Conservation (phyloP, 2,888 invertebrate genomes). For the Adelognathus sp. region DNA sequence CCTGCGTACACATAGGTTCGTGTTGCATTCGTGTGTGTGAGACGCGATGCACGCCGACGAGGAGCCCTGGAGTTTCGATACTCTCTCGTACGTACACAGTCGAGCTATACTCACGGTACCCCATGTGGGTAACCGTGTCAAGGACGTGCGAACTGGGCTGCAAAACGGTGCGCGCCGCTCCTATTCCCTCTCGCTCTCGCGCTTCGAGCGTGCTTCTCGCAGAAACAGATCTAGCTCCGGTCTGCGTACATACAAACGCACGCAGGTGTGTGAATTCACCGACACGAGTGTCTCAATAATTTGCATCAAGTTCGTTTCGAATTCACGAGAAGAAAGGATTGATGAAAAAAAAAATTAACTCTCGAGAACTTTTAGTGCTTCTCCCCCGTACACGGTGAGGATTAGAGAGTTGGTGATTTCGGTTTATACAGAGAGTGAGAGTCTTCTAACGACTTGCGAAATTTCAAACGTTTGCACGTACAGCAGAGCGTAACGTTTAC, state of each 20-base stretch:
- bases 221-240: conserved; percentile 6
- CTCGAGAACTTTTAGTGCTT: not conserved
- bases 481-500: conserved; percentile 30
- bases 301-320: not conserved
- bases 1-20: conserved; percentile 44
- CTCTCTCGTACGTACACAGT: conserved; percentile 13
- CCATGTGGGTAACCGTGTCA: conserved; percentile 81
- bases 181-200: conserved; percentile 6
- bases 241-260: conserved; percentile 21
- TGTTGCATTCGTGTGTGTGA: conserved; percentile 21
- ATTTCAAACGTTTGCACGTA: conserved; percentile 37
- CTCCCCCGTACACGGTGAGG: not conserved
- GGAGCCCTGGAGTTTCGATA: conserved; percentile 8
- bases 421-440: not conserved
- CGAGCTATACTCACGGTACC: conserved; percentile 60
- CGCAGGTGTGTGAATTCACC: not conserved
- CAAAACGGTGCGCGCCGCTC: conserved; percentile 69
- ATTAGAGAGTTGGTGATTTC: conserved; percentile 48
- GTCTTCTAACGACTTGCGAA: conserved; percentile 49
- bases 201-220: conserved; percentile 21
- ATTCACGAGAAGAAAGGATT: not conserved
- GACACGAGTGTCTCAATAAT: conserved; percentile 32
- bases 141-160: conserved; percentile 81
- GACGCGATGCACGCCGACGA: conserved; percentile 30
- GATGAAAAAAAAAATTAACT: not conserved